Evolutionary conservation across 2,113 vertebrate genomes (phyloP), one percentile per base, ranked within the genome.

Genomic region (Macrotis lagotis): DNA sequence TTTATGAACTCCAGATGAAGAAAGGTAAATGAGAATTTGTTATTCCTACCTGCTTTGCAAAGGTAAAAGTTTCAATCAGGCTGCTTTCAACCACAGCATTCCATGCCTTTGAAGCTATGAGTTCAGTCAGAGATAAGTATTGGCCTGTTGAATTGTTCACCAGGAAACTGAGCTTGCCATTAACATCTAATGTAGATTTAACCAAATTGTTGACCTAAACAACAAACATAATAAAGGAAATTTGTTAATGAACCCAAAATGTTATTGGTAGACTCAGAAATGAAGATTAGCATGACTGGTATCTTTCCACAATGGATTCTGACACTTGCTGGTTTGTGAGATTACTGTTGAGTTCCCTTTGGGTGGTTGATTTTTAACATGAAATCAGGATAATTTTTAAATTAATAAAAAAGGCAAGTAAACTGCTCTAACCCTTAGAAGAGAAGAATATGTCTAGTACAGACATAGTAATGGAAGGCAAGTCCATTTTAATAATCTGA

Each of bases 41-140:
- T n/a, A n/a, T n/a, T n/a, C n/a, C n/a, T n/a, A n/a, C n/a, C 99
- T 98, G 99, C 98, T 98, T 99, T 99, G 25, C 52, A 53, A 53
- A 53, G 25, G 94, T 99, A 99, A 97, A 99, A 99, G n/a, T 99
- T 99, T 99, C 99, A 0, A 98, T 99, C 93, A 99, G 98, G 98
- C 99, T 99, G 0, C 99, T 99, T 96, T 99, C 99, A 48, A 99
- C 98, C 91, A 99, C 99, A 14, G 99, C 99, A 89, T 99, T 98
- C 99, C 99, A 99, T 91, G 99, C n/a, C n/a, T n/a, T n/a, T n/a
- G n/a, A n/a, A n/a, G n/a, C n/a, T n/a, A n/a, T n/a, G n/a, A n/a
- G n/a, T n/a, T n/a, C n/a, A n/a, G n/a, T n/a, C n/a, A n/a, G n/a
- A n/a, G n/a, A n/a, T n/a, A n/a, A n/a, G n/a, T n/a, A n/a, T n/a